Evolutionary conservation across 2,888 invertebrate species (phyloP), one percentile per base, ranked within the genome.

Genomic region (Drosophila recens): DNA sequence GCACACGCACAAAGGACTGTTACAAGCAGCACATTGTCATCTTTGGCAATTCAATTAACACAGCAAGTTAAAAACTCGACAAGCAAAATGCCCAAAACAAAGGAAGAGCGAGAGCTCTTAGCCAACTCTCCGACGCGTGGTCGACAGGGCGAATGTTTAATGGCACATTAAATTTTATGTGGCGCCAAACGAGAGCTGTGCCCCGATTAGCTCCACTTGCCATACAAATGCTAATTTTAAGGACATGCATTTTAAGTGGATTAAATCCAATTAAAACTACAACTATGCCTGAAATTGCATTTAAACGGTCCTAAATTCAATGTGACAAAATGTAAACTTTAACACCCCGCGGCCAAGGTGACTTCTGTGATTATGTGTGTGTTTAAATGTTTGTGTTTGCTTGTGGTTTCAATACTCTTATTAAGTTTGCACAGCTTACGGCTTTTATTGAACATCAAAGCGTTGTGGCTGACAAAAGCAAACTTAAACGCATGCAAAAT

Each of bases 41-140:
- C 83, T 72, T 72, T 51, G 71, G 57, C 82, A 72, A 89, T 89
- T 89, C 88, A 86, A 86, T 86, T 86, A 89, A 87, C 77, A 70
- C 67, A 68, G 75, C 63, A 86, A 74, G 72, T 72, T 65, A 52
- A 74, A 72, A 80, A 64, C 46, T 48, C 59, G 56, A 74, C 57
- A 57, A 51, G 45, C 62, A 58, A 70, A 72, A 68, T 65, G 59
- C 49, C 58, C 66, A 83, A 87, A 73, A 33, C 27, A 53, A 17
- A 36, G 8, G n/a, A 17, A n/a, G 8, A 38, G 11, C 20, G 23
- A 23, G 23, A 23, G 11, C 33, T 9, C 45, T 9, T 42, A n/a
- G 27, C 17, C 20, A 15, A 36, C 40, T 34, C 43, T 23, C 49
- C 20, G 11, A 13, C 34, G 6, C 20, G 13, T 6, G 4, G 30